A percentile compares a stretch with the other conserved stretches of the same genome.
Evolutionary conservation across 2,797 vertebrate species (phyloP).

Genomic region (Malacoraja senta): DNA sequence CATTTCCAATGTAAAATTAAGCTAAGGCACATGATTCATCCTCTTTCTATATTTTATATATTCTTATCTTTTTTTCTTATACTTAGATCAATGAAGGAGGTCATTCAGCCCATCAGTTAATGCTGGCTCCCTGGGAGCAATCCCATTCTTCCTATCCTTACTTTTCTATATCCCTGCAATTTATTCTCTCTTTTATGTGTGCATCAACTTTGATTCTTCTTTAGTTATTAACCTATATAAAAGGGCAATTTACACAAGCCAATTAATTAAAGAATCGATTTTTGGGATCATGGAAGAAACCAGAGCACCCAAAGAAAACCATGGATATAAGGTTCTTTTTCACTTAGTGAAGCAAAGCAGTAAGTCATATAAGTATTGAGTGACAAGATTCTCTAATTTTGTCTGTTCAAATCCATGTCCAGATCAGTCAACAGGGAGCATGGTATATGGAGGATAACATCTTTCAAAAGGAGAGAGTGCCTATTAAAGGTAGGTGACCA

Average conservation of each 20-base stretch:
- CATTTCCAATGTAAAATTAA: not conserved
- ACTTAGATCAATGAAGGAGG: no score
- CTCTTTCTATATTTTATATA: not conserved
- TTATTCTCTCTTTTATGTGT: no score
- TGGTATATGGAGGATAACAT: conserved; percentile 29
- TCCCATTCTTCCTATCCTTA: no score
- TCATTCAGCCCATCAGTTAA: no score
- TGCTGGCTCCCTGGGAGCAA: no score
- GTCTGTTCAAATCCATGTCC: not conserved
- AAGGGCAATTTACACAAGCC: no score
- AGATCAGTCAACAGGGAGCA: not conserved
- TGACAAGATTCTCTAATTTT: not conserved
- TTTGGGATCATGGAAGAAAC: no score
- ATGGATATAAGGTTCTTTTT: not conserved
- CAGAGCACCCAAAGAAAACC: no score
- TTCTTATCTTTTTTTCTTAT: not conserved
- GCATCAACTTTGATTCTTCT: no score
- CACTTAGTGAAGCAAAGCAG: not conserved
- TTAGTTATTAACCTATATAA: no score
- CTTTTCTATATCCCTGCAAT: no score
- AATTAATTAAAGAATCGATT: no score
- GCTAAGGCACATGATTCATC: conserved; percentile 29
- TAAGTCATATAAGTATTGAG: not conserved
- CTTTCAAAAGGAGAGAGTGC: conserved; percentile 4
- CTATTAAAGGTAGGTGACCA: not conserved